Base-by-base conservation (phyloP, 1,140 invertebrate species). In the Drosophila trapezifrons region DNA sequence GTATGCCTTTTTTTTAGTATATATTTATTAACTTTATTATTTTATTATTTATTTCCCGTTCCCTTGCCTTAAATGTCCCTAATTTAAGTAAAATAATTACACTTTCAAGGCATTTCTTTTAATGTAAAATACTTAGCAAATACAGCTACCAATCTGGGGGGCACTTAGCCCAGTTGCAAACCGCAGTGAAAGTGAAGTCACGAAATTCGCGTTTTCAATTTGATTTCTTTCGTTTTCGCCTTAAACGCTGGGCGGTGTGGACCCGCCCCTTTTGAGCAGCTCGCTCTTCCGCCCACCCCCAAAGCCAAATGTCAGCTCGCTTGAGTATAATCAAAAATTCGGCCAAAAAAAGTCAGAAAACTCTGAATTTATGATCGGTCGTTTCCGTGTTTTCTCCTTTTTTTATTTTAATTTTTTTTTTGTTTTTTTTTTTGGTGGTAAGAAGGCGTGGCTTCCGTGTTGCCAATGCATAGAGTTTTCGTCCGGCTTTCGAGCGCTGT, bases 401-500 rank as follows among this genome's bases (percentile, higher is more conserved):
- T 13, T 35, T 18, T 15, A 9, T 9, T 9, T 1, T 22, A 9
- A 12, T 18, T 35, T 20, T 27, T n/a, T n/a, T n/a, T n/a, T n/a
- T n/a, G n/a, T n/a, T 35, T 12, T n/a, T 38, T 7, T 46, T 56
- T 17, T 12, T n/a, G 3, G 13, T 51, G 17, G 18, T 9, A 32
- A 15, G 51, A 37, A 37, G 67, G 67, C 67, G 67, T 70, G 51
- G 65, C 62, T 71, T 71, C 67, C 67, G 67, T 40, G 67, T 66
- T 60, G 43, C 54, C 42, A 46, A 42, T 38, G 40, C 12, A 35
- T 25, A 40, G 27, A n/a, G n/a, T n/a, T 52, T 54, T 40, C 38
- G 32, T 37, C 35, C 32, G 32, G 56, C 57, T 62, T 43, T 59
- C 22, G 18, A 37, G 63, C 64, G 37, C 20, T 76, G 37, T 25